These are phyloP conservation scores for Ophion obscuratus DNA, from an alignment of 2,888 invertebrate species.

Conservation along the genomic window DNA sequence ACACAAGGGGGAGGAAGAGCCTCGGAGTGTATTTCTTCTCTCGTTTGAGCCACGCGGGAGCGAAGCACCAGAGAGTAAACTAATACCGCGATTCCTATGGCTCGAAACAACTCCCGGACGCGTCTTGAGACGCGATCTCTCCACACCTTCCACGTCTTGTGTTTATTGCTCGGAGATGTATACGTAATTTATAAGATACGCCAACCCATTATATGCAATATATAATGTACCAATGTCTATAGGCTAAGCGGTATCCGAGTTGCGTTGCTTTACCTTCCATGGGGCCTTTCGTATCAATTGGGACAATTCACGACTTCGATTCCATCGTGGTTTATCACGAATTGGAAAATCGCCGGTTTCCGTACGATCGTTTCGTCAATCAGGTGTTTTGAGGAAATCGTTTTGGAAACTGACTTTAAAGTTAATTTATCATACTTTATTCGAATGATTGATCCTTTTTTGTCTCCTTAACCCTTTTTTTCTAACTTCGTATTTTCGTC, in stretches of 20 bases:
- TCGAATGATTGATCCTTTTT: no score
- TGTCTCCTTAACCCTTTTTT: no score
- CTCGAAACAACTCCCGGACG: conserved; percentile 44
- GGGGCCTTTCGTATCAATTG: conserved; percentile 8
- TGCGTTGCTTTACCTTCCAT: conserved; percentile 6
- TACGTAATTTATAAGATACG: conserved; percentile 57
- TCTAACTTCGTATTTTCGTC: no score
- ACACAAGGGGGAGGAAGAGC: neutral
- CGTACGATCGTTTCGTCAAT: neutral
- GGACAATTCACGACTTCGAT: neutral
- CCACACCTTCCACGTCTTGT: conserved; percentile 47
- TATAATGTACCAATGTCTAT: conserved; percentile 34
- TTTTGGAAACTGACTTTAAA: neutral
- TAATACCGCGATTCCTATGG: conserved; percentile 45
- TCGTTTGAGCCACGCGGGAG: conserved; percentile 11
- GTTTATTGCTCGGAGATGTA: conserved; percentile 50
- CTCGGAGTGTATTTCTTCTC: conserved; percentile 24
- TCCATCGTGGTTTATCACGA: neutral
- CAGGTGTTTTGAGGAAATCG: neutral
- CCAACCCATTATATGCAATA: conserved; percentile 42
- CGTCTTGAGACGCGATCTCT: conserved; percentile 52
- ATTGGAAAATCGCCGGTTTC: neutral
- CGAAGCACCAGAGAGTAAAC: conserved; percentile 35
- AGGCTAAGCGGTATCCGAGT: conserved; percentile 17
- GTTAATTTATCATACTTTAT: no score